phyloP scores from a whole-genome alignment of 2,797 vertebrate genomes.

The Eremophila alpestris region DNA sequence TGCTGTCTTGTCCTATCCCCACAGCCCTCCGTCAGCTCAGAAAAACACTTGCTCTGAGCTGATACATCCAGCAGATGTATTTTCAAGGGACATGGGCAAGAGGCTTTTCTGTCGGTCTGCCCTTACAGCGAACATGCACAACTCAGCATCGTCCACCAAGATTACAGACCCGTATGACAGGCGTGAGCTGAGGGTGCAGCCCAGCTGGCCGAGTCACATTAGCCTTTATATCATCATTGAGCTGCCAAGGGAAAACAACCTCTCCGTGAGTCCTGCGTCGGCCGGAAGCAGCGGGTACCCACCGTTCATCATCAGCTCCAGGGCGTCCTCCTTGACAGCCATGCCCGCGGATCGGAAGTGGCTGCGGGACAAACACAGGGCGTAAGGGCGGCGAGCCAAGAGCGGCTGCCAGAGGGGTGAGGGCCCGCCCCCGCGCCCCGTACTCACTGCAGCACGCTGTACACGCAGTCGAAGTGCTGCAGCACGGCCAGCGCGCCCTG shows the following conservation, averaged over 20 bases:
- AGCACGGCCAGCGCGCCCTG: constrained; percentile 85
- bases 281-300: background rate
- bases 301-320: constrained; percentile 90
- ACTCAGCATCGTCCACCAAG: constrained; percentile 85
- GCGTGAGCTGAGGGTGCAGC: constrained; percentile 54
- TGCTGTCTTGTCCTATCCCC: constrained; percentile 41
- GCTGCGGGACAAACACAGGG: constrained; percentile 63
- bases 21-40: background rate
- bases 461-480: constrained; percentile 89
- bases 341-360: constrained; percentile 80
- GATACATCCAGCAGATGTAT: background rate
- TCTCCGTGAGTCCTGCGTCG: background rate
- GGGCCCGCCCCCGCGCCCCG: background rate
- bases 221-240: constrained; percentile 88
- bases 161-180: constrained; percentile 84
- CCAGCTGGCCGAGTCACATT: constrained; percentile 80
- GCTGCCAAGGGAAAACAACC: constrained; percentile 13
- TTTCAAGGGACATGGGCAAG: background rate
- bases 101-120: constrained; percentile 81
- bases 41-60: constrained; percentile 31
- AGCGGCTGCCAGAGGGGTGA: too few species aligned
- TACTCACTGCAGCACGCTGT: constrained; percentile 92
- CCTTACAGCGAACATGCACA: constrained; percentile 87
- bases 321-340: constrained; percentile 84
- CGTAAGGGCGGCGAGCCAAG: background rate